Conservation (phyloP, 1,140 invertebrate species). For the Gerris buenoi region DNA sequence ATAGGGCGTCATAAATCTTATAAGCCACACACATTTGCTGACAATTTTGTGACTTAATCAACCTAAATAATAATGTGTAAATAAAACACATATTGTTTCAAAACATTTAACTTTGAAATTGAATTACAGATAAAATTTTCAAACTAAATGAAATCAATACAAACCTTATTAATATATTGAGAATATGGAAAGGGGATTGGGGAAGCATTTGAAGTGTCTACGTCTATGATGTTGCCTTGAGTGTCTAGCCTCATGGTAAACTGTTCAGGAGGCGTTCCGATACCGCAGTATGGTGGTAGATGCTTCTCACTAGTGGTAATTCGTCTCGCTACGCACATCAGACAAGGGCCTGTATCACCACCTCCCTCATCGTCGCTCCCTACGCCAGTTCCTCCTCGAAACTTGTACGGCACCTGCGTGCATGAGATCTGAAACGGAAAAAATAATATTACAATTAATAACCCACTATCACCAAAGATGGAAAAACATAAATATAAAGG, state of each 20-base stretch:
- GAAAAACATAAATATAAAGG: too few relatives aligned
- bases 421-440: slow-evolving; percentile 34
- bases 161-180: slow-evolving; percentile 49
- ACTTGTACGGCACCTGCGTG: slow-evolving; percentile 33
- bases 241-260: slow-evolving; percentile 83
- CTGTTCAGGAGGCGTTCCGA: slow-evolving; percentile 56
- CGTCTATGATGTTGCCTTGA: slow-evolving; percentile 62
- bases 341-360: slow-evolving; percentile 39
- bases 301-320: slow-evolving; percentile 68
- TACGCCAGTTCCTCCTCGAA: slow-evolving; percentile 28
- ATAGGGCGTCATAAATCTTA: too few relatives aligned
- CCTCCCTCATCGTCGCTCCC: slow-evolving; percentile 28
- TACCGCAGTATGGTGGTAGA: slow-evolving; percentile 23
- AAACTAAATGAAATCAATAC: too few relatives aligned
- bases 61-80: too few relatives aligned
- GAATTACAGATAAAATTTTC: too few relatives aligned
- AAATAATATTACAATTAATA: too few relatives aligned
- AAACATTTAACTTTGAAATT: too few relatives aligned
- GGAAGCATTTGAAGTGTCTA: slow-evolving; percentile 56
- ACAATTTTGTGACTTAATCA: too few relatives aligned
- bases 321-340: slow-evolving; percentile 70
- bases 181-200: slow-evolving; percentile 33
- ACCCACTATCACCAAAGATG: too few relatives aligned
- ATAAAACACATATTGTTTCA: too few relatives aligned
- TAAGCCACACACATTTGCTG: too few relatives aligned